Evolutionary conservation across 53 echinoderm and acorn worm species (phyloP).

Genomic region (Echinarachnius parma): DNA sequence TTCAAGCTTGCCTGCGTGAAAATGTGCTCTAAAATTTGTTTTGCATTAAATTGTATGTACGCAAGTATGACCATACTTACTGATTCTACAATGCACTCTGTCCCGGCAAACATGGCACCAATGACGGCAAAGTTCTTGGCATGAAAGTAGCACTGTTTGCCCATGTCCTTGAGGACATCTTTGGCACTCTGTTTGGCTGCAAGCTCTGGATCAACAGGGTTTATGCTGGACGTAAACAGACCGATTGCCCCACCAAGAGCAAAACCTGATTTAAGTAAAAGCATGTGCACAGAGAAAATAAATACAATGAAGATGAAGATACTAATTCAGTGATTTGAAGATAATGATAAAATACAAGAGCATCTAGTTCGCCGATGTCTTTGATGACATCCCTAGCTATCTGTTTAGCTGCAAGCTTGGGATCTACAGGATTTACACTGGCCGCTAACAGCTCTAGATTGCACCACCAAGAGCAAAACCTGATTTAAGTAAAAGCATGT

Average conservation of each 20-base stretch:
- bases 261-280: slow-evolving; percentile 81
- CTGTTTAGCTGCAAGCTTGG: slow-evolving; percentile 84
- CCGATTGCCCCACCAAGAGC: slow-evolving; percentile 92
- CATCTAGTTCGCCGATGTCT: slow-evolving; percentile 96
- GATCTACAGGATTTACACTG: slow-evolving; percentile 91
- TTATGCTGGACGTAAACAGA: slow-evolving; percentile 93
- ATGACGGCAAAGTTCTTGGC: slow-evolving; percentile 99
- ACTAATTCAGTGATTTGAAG: no score
- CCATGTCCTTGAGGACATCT: slow-evolving; percentile 97
- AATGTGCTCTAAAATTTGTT: no score
- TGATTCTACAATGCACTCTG: slow-evolving; percentile 92
- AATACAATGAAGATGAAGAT: no score
- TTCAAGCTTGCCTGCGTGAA: no score
- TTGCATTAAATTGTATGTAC: no score
- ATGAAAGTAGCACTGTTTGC: slow-evolving; percentile 90
- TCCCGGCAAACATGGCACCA: slow-evolving; percentile 99
- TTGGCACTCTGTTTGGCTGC: slow-evolving; percentile 87
- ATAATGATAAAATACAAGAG: no score
- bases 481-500: no score
- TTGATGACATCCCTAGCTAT: slow-evolving; percentile 88
- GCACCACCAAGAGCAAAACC: slow-evolving; percentile 95
- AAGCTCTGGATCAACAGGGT: slow-evolving; percentile 87
- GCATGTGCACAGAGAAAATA: not conserved
- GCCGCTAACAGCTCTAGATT: slow-evolving; percentile 96
- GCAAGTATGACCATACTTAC: slow-evolving; percentile 66